Base-by-base conservation (phyloP, 2,113 vertebrate genomes). In the Oncorhynchus keta region DNA sequence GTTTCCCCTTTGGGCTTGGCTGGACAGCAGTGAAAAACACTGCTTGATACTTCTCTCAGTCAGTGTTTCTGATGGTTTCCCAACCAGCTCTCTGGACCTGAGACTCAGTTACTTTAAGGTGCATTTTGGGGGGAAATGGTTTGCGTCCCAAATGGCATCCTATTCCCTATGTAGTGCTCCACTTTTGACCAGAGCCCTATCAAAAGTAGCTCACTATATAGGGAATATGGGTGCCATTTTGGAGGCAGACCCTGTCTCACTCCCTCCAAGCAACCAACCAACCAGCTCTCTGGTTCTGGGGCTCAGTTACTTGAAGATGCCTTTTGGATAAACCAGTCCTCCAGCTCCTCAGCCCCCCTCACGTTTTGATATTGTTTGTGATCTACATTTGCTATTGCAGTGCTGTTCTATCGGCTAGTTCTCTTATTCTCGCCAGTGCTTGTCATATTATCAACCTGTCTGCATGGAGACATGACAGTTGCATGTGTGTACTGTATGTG, bases 51-150 rank as follows among this genome's bases (percentile, higher is more conserved):
- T 81, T 86, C 84, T 87, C 49, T 55, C 49, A 3, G 89, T 91
- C 88, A 90, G 28, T 87, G 84, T 86, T 87, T 82, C 86, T 87
- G 86, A 90, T 85, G 81, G 49, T 16, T 55, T 55, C 49, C 49
- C 49, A 55, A 55, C 12, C 49, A 16, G 49, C 49, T 74, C 30
- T 35, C 85, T 83, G 87, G 85, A 85, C 83, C 88, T 81, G 73
- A 86, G 81, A 86, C 81, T 89, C 89, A 83, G 88, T 91, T 90
- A 86, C 87, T 88, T 86, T 81, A 24, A 84, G 49, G 76, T 84
- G 89, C 84, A 88, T 90, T 80, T 8, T 87, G 89, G 89, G 88
- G 0, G 85, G 82, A 87, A 84, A 83, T 83, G 14, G 14, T 1
- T 0, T 16, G 49, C 49, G 4, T 55, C 14, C 12, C 49, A 13